A percentile compares a stretch with the other conserved stretches of the same genome.
phyloP scores from a whole-genome alignment of 2,797 vertebrate species.

The Coccyzus lansbergi region DNA sequence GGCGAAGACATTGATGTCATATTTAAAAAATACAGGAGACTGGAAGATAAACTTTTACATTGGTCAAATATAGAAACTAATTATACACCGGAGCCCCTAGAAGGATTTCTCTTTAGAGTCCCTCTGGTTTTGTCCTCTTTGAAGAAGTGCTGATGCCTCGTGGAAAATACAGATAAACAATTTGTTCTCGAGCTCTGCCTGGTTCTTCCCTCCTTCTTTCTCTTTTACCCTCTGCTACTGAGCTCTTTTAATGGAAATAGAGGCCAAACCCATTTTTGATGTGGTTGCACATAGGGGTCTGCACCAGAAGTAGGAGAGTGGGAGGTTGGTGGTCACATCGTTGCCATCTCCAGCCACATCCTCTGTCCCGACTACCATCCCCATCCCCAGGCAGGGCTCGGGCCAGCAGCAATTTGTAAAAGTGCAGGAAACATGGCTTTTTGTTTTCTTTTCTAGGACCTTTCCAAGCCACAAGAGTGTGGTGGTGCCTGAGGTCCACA shows the following conservation, averaged over 20 bases:
- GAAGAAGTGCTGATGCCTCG: conserved; percentile 46
- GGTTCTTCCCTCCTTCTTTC: not conserved
- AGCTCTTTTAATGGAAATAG: not conserved
- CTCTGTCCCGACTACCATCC: not conserved
- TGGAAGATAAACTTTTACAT: conserved; percentile 51
- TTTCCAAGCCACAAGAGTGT: not conserved
- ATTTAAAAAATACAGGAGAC: conserved; percentile 46
- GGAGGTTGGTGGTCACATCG: not conserved
- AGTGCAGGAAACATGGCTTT: not conserved
- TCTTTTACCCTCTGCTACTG: not conserved
- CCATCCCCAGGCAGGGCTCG: not conserved
- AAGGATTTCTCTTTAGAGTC: conserved; percentile 35
- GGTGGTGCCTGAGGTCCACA: not conserved
- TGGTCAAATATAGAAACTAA: conserved; percentile 61
- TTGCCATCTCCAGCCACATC: accelerated
- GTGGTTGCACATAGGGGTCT: not conserved
- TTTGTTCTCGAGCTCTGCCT: not conserved
- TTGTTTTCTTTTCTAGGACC: not conserved
- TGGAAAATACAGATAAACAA: conserved; percentile 46
- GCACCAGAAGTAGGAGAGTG: not conserved
- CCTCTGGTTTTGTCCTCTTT: conserved; percentile 59
- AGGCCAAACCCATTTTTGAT: not conserved
- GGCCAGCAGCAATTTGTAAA: not conserved
- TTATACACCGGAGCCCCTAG: conserved; percentile 10
- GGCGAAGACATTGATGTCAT: conserved; percentile 22